phyloP scores from a whole-genome alignment of 2,113 vertebrate genomes.

The Ammospiza caudacuta region DNA sequence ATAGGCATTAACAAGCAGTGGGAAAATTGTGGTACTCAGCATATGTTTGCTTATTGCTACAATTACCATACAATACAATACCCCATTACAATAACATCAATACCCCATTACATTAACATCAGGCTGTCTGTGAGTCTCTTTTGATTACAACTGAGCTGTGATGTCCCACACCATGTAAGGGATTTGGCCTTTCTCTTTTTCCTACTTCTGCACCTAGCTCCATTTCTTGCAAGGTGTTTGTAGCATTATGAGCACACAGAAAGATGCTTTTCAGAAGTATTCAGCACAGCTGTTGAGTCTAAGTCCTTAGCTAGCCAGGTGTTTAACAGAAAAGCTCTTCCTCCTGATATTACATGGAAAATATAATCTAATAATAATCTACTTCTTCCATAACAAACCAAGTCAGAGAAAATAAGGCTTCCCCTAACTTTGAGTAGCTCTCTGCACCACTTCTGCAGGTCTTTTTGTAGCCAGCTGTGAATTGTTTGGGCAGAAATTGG shows the following conservation, averaged over 20 bases:
- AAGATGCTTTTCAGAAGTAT: not conserved
- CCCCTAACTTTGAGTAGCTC: not conserved
- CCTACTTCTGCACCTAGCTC: not conserved
- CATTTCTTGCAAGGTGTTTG: not conserved
- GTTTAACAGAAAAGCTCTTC: not conserved
- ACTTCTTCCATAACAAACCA: not conserved
- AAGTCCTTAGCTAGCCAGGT: not conserved
- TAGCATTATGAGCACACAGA: not conserved
- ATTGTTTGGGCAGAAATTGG: conserved; percentile 4
- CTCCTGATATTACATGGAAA: not conserved
- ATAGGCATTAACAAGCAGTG: not conserved
- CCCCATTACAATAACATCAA: not conserved
- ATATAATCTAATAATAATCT: not conserved
- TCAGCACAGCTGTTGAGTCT: not conserved
- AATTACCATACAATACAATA: not conserved
- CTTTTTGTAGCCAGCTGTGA: not conserved
- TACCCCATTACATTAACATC: not conserved
- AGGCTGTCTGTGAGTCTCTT: not conserved
- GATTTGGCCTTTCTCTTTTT: not conserved
- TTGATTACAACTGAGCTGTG: not conserved
- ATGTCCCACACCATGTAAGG: not conserved
- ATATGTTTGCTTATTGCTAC: not conserved
- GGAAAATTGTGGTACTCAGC: not conserved
- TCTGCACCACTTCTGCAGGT: not conserved
- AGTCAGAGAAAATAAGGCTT: not conserved